phyloP scores from a whole-genome alignment of 2,888 invertebrate species.

The Folsomia manolachei region DNA sequence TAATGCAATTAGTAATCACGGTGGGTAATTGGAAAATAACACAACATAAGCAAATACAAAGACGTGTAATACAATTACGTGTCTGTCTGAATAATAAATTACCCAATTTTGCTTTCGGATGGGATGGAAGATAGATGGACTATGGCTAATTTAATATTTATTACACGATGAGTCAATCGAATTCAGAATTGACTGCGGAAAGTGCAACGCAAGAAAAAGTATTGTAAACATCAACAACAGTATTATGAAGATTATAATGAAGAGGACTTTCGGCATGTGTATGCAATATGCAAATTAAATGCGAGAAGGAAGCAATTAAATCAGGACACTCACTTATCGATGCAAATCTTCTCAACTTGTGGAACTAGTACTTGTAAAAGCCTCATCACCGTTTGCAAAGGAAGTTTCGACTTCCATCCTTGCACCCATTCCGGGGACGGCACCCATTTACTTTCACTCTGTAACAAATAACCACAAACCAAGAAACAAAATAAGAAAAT shows the following conservation, averaged over 20 bases:
- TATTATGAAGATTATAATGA: neutral
- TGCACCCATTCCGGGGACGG: slow-evolving; percentile 94
- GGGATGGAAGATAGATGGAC: no score
- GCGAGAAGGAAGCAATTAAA: neutral
- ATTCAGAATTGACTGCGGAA: neutral
- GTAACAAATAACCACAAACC: no score
- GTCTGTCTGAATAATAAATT: neutral
- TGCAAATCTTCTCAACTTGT: slow-evolving; percentile 99
- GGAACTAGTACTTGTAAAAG: slow-evolving; percentile 96
- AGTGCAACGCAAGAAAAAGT: no score
- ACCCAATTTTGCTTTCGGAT: neutral
- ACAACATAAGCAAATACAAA: neutral
- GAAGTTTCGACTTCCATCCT: slow-evolving; percentile 94
- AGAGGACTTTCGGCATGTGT: no score
- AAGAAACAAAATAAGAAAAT: slow-evolving; percentile 6
- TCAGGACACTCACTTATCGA: slow-evolving; percentile 76
- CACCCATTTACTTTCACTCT: slow-evolving; percentile 63
- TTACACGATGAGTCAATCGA: neutral
- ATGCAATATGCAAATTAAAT: neutral
- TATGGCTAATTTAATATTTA: neutral
- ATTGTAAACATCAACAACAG: neutral
- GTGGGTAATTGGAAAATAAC: neutral
- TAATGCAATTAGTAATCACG: neutral
- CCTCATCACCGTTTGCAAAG: slow-evolving; percentile 98
- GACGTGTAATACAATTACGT: neutral